These are phyloP conservation scores for Choloepus didactylus DNA, from an alignment of 2,797 vertebrate species.

Conservation along the genomic window DNA sequence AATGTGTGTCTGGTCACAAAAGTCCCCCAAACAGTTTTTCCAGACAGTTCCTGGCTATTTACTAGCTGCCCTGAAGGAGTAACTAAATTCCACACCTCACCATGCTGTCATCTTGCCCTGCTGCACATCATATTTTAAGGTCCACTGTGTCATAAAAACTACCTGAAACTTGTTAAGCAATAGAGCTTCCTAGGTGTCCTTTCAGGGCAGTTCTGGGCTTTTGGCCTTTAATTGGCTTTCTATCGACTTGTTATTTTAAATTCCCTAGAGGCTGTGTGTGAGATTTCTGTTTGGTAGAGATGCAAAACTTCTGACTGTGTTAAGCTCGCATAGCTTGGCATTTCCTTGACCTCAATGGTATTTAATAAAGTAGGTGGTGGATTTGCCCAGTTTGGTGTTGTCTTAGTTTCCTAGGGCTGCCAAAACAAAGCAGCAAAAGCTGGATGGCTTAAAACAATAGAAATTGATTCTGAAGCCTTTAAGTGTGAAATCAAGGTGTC, in stretches of 20 bases:
- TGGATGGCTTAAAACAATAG: no score
- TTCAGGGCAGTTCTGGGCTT: not conserved
- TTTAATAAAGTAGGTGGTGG: not conserved
- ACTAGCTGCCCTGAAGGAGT: no score
- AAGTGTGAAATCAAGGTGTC: no score
- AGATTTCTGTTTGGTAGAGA: not conserved
- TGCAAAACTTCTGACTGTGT: not conserved
- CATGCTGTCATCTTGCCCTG: no score
- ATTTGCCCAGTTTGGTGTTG: not conserved
- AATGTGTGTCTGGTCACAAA: no score
- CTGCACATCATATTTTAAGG: not conserved
- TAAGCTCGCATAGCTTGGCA: not conserved
- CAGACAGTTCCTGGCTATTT: no score
- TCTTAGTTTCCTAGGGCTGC: no score
- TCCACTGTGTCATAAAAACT: not conserved
- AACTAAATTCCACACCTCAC: no score
- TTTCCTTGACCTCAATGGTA: not conserved
- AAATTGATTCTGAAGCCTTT: no score
- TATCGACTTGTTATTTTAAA: not conserved
- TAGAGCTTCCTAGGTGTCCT: not conserved
- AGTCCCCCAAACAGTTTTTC: no score
- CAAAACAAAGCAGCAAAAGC: no score
- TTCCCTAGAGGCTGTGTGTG: not conserved
- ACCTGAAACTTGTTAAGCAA: not conserved
- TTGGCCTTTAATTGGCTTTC: not conserved